phyloP scores from a whole-genome alignment of 2,888 invertebrate genomes.

The Cantharis rufa region DNA sequence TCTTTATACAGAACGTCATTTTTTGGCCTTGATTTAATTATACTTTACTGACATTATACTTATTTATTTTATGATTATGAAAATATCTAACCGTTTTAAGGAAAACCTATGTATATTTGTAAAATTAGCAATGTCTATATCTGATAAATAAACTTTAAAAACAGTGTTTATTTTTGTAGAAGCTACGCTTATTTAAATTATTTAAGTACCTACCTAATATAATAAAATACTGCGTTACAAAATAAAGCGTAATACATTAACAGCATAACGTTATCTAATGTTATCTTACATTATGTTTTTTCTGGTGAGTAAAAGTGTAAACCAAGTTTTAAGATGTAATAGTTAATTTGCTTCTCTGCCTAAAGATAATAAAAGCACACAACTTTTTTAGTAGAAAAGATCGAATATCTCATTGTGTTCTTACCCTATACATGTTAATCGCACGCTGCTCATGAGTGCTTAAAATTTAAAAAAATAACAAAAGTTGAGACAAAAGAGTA shows the following conservation, averaged over 20 bases:
- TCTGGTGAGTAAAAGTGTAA: too few species aligned
- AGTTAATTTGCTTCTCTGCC: too few species aligned
- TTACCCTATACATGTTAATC: too few species aligned
- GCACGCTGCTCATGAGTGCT: too few species aligned
- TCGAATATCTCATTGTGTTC: too few species aligned
- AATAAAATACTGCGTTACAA: neutral
- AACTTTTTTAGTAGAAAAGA: too few species aligned
- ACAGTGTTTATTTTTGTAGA: neutral
- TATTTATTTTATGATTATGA: neutral
- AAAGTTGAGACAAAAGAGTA: too few species aligned
- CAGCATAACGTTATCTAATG: neutral
- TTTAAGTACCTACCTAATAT: neutral
- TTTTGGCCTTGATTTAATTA: neutral
- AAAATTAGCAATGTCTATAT: neutral
- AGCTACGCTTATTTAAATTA: neutral
- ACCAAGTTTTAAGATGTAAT: too few species aligned
- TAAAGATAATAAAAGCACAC: too few species aligned
- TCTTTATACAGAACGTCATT: neutral
- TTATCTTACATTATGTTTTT: too few species aligned
- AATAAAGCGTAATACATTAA: neutral
- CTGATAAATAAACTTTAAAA: neutral
- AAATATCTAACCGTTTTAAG: neutral
- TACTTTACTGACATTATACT: neutral
- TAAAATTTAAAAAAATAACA: too few species aligned
- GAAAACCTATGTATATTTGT: neutral